Evolutionary conservation across 2,113 vertebrate genomes (phyloP).

Genomic region (Chloebia gouldiae): DNA sequence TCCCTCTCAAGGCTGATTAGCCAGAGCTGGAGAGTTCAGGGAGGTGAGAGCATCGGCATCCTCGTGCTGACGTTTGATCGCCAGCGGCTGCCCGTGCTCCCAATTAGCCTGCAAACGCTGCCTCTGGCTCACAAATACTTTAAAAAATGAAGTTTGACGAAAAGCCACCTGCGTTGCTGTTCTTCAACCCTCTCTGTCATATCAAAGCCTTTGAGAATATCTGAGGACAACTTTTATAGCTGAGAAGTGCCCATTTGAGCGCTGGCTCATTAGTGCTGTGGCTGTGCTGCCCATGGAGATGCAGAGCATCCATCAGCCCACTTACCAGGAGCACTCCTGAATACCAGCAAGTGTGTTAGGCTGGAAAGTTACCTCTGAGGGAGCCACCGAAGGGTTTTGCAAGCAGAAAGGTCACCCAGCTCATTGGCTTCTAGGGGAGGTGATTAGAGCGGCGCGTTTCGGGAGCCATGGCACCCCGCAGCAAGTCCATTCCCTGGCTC

Average conservation of each 20-base stretch:
- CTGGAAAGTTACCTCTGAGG: not conserved
- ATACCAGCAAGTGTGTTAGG: fast-evolving
- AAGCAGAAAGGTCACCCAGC: not conserved
- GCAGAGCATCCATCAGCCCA: not conserved
- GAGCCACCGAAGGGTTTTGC: not conserved
- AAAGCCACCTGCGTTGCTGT: not conserved
- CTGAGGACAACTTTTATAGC: not conserved
- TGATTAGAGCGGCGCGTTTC: not conserved
- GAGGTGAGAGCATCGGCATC: not conserved
- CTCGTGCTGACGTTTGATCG: fast-evolving
- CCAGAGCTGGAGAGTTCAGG: not conserved
- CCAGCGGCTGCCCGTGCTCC: not conserved
- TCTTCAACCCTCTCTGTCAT: not conserved
- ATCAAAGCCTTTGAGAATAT: conserved; percentile 18
- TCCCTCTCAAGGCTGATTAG: not conserved
- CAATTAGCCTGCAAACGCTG: conserved; percentile 13
- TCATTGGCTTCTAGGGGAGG: not conserved
- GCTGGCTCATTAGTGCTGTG: not conserved
- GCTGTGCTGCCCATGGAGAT: fast-evolving
- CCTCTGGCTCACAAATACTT: not conserved
- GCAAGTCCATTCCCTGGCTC: fast-evolving
- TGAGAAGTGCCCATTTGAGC: not conserved
- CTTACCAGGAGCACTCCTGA: not conserved
- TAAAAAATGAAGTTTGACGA: not conserved
- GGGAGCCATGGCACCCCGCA: fast-evolving